Conservation (phyloP, 2,888 invertebrate species). For the Altica lythri region DNA sequence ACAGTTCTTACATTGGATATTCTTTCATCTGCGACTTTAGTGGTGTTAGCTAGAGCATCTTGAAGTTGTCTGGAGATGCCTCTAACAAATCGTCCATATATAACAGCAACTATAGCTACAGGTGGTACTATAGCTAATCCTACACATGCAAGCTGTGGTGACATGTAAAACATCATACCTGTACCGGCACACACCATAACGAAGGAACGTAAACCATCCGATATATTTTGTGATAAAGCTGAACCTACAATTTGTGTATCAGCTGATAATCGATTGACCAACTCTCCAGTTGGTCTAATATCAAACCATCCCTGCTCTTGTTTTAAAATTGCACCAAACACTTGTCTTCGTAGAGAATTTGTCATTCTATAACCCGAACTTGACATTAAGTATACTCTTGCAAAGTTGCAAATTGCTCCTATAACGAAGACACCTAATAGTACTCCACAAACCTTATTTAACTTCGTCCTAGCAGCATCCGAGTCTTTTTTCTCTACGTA, state of each 20-base stretch:
- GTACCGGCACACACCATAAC: constrained; percentile 88
- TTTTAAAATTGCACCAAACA: constrained; percentile 78
- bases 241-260: constrained; percentile 92
- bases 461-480: constrained; percentile 66
- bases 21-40: constrained; percentile 82
- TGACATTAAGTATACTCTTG: constrained; percentile 90
- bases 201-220: constrained; percentile 87
- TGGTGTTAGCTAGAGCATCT: constrained; percentile 68
- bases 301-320: constrained; percentile 95
- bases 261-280: constrained; percentile 87
- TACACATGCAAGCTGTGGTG: constrained; percentile 83
- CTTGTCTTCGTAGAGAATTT: constrained; percentile 73
- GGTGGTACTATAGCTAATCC: constrained; percentile 90
- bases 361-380: constrained; percentile 89
- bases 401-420: constrained; percentile 90
- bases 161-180: constrained; percentile 96
- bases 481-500: constrained; percentile 68
- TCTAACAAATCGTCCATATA: constrained; percentile 83
- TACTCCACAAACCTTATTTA: constrained; percentile 71
- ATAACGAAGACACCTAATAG: constrained; percentile 82
- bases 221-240: constrained; percentile 90
- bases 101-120: constrained; percentile 79
- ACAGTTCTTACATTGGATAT: constrained; percentile 92
- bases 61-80: constrained; percentile 82
- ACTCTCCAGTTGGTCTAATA: constrained; percentile 84